A percentile compares a stretch with the other conserved stretches of the same genome.
Conservation (phyloP, 2,113 vertebrate genomes). For the Stictonetta naevosa region DNA sequence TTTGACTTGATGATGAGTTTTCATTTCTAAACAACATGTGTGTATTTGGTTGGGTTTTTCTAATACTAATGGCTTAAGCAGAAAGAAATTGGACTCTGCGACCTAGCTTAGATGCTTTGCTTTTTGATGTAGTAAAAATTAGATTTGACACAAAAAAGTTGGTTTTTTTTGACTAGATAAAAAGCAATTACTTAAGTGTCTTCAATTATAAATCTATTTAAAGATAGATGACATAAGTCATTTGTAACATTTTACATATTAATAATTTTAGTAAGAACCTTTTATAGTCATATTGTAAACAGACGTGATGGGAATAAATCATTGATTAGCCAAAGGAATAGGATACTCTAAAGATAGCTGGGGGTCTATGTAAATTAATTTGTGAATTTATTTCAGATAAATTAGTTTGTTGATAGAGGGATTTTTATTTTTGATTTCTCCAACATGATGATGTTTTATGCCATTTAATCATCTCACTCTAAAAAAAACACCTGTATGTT, state of each 20-base stretch:
- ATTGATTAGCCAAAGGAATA: background rate
- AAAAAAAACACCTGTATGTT: background rate
- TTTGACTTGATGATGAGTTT: background rate
- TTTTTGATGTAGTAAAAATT: background rate
- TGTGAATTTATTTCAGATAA: background rate
- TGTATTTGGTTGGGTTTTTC: background rate
- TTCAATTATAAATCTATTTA: background rate
- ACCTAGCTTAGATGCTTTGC: background rate
- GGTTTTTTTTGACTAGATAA: background rate
- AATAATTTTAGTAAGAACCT: background rate
- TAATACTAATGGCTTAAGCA: background rate
- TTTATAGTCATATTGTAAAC: background rate
- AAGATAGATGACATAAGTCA: background rate
- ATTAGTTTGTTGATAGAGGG: background rate
- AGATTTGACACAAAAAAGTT: background rate
- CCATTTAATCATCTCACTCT: background rate
- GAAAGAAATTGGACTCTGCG: background rate
- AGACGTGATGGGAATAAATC: background rate
- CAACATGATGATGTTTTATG: background rate
- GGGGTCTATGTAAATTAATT: background rate
- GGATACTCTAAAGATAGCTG: background rate
- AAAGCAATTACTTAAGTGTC: fast-evolving
- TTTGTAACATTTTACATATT: background rate
- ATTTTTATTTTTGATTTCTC: background rate
- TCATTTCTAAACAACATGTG: background rate